Conservation (phyloP, 2,797 vertebrate species). For the Urosaurus nigricauda region DNA sequence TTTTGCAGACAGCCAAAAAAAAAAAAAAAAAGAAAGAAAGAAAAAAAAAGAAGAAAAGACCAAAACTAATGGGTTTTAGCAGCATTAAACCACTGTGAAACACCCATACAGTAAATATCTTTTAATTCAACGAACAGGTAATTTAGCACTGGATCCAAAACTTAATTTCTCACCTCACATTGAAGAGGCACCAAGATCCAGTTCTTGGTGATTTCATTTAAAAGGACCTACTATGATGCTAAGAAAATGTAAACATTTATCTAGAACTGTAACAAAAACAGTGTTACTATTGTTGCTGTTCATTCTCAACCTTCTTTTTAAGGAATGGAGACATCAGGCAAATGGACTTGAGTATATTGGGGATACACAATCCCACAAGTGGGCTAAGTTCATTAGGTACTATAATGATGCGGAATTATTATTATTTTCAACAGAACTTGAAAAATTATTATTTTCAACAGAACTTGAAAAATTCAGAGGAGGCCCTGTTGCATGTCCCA, state of each 20-base stretch:
- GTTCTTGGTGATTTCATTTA: background rate
- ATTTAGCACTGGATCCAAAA: background rate
- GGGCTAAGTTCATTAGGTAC: slow-evolving; percentile 52
- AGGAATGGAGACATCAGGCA: no score
- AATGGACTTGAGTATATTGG: background rate
- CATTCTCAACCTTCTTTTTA: background rate
- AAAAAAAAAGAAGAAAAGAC: no score
- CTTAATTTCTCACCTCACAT: background rate
- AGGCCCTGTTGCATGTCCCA: no score
- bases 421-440: slow-evolving; percentile 49
- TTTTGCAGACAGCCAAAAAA: slow-evolving; percentile 80
- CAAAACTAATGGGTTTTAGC: slow-evolving; percentile 78
- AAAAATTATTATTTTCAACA: slow-evolving; percentile 48
- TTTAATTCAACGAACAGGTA: background rate
- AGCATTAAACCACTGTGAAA: slow-evolving; percentile 73
- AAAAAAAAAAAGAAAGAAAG: no score
- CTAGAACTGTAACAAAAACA: background rate
- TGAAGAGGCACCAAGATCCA: background rate
- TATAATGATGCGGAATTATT: slow-evolving; percentile 48
- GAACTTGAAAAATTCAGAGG: no score
- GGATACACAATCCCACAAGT: slow-evolving; percentile 55
- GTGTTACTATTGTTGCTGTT: background rate
- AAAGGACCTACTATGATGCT: background rate
- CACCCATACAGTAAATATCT: no score
- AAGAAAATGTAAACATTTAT: background rate